phyloP scores from a whole-genome alignment of 2,797 vertebrate genomes.

The Myotis daubentonii region DNA sequence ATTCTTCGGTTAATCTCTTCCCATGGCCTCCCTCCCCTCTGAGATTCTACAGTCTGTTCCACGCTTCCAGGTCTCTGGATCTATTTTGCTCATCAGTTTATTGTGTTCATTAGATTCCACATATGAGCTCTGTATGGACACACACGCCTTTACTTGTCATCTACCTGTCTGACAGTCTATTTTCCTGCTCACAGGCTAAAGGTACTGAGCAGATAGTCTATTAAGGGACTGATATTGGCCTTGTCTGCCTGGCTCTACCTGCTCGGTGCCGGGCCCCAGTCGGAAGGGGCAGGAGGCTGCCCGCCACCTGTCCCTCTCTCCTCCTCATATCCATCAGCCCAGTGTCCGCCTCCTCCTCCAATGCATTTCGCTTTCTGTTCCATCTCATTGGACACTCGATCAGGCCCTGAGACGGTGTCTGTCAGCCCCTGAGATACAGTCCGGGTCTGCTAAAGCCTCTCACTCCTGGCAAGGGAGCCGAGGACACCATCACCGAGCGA shows the following conservation, averaged over 20 bases:
- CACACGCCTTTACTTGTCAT: background rate
- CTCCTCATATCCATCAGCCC: conserved; percentile 70
- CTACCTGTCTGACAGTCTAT: background rate
- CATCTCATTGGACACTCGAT: conserved; percentile 85
- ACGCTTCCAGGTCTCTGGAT: background rate
- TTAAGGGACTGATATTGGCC: background rate
- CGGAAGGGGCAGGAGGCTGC: background rate
- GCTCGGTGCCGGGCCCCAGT: background rate
- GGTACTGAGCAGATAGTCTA: background rate
- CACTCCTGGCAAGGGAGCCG: conserved; percentile 56
- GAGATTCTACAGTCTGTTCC: background rate
- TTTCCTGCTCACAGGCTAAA: background rate
- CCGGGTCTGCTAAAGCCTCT: conserved; percentile 75
- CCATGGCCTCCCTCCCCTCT: background rate
- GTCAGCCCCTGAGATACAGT: conserved; percentile 77
- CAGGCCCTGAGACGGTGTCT: conserved; percentile 77
- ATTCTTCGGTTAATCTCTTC: background rate
- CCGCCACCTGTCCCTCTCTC: background rate
- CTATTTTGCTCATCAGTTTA: background rate
- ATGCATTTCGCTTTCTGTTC: conserved; percentile 81
- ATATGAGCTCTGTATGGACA: background rate
- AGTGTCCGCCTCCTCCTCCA: conserved; percentile 53
- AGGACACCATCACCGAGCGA: conserved; percentile 1
- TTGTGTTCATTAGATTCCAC: background rate
- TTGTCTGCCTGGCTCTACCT: background rate